Conservation (phyloP, 2,797 vertebrate species). For the Discoglossus pictus region DNA sequence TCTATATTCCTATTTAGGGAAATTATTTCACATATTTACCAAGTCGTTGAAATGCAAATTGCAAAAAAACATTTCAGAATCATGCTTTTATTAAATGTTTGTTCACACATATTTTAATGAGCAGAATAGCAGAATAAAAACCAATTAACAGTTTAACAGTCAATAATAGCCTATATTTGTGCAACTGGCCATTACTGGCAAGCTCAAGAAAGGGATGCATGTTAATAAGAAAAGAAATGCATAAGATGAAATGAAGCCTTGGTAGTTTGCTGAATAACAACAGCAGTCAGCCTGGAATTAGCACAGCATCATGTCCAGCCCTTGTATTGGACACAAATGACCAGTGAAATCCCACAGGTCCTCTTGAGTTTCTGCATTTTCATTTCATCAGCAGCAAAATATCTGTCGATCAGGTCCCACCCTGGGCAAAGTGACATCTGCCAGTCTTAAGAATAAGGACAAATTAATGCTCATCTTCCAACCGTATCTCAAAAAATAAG, state of each 20-base stretch:
- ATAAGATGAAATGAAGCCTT: conserved; percentile 65
- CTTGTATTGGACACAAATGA: conserved; percentile 91
- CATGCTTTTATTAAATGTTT: conserved; percentile 52
- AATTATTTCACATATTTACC: conserved; percentile 23
- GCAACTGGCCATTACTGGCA: conserved; percentile 52
- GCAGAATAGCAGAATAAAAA: conserved; percentile 52
- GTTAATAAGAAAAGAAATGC: conserved; percentile 62
- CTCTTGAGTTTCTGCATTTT: conserved; percentile 91
- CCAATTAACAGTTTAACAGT: conserved; percentile 62
- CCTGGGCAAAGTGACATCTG: conserved; percentile 92
- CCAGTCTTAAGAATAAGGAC: conserved; percentile 94
- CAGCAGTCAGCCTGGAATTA: conserved; percentile 72
- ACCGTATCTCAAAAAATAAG: conserved; percentile 62
- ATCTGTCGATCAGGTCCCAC: conserved; percentile 83
- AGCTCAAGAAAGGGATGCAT: conserved; percentile 46
- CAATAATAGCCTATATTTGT: conserved; percentile 46
- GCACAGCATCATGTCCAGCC: conserved; percentile 80
- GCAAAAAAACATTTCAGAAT: conserved; percentile 46
- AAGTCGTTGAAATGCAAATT: conserved; percentile 1
- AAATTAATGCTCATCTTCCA: conserved; percentile 72
- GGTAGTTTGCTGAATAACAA: conserved; percentile 72
- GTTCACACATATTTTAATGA: conserved; percentile 41
- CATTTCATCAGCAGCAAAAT: conserved; percentile 88
- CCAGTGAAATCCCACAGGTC: conserved; percentile 92
- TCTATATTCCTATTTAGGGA: conserved; percentile 13